These are phyloP conservation scores for Capitella teleta DNA, from an alignment of 1,140 invertebrate species.

Conservation along the genomic window DNA sequence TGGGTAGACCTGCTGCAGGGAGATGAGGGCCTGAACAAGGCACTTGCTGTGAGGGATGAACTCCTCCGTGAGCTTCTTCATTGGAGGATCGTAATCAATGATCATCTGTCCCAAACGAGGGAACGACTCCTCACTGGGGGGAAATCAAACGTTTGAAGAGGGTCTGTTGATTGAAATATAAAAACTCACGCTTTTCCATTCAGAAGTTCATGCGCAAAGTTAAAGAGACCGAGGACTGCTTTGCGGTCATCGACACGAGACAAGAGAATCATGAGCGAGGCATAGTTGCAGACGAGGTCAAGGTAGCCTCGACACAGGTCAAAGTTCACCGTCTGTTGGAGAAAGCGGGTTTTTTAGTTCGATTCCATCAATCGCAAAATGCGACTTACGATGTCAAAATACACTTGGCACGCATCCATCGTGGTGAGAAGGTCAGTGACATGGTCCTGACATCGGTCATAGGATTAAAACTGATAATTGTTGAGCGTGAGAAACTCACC, in stretches of 20 bases:
- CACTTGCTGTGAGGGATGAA: slow-evolving; percentile 85
- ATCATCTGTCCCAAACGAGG: slow-evolving; percentile 93
- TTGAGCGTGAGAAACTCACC: slow-evolving; percentile 19
- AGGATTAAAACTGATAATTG: too few relatives aligned
- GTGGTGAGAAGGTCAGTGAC: slow-evolving; percentile 90
- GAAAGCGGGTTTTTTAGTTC: background rate
- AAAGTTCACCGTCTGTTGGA: slow-evolving; percentile 78
- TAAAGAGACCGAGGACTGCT: slow-evolving; percentile 90
- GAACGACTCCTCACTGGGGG: slow-evolving; percentile 71
- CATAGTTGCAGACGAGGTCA: slow-evolving; percentile 86
- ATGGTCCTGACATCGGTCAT: slow-evolving; percentile 58
- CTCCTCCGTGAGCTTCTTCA: slow-evolving; percentile 93
- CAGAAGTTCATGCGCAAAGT: slow-evolving; percentile 92
- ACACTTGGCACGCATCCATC: slow-evolving; percentile 93
- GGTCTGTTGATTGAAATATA: too few relatives aligned
- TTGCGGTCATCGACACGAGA: slow-evolving; percentile 95
- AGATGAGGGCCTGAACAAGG: slow-evolving; percentile 71
- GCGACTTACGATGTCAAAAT: slow-evolving; percentile 71
- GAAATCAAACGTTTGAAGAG: too few relatives aligned
- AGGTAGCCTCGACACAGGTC: slow-evolving; percentile 92
- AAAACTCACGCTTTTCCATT: slow-evolving; percentile 59
- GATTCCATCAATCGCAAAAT: too few relatives aligned
- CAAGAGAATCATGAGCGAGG: slow-evolving; percentile 88
- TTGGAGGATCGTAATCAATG: slow-evolving; percentile 88
- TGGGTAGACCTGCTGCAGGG: slow-evolving; percentile 75